Percentiles rank a stretch among this genome's conserved stretches.
Conservation (phyloP, 2,797 vertebrate species). For the Remorina albescens region DNA sequence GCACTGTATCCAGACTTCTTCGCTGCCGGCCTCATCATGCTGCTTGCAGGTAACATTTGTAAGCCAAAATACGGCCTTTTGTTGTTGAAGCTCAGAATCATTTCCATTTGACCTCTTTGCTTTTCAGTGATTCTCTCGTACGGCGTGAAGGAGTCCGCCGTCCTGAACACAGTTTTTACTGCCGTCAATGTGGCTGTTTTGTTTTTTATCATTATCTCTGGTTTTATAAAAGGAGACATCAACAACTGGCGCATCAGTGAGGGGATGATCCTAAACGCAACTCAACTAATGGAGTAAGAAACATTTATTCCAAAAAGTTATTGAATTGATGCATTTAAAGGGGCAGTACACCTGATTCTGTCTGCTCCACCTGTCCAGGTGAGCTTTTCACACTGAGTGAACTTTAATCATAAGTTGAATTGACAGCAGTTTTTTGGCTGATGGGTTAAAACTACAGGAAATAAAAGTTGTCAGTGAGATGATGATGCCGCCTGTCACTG, state of each 20-base stretch:
- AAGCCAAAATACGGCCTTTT: not conserved
- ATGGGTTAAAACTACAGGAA: not conserved
- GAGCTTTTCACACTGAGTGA: too few relatives aligned
- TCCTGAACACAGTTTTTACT: conserved; percentile 55
- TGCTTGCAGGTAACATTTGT: conserved; percentile 48
- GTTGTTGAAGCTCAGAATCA: not conserved
- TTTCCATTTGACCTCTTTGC: too few relatives aligned
- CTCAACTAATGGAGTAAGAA: conserved; percentile 34
- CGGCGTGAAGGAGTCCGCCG: conserved; percentile 53
- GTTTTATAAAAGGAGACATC: conserved; percentile 57
- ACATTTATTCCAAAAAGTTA: not conserved
- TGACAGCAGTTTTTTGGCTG: too few relatives aligned
- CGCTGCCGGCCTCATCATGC: conserved; percentile 57
- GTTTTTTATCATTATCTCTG: conserved; percentile 50
- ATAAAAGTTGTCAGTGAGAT: not conserved
- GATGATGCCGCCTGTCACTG: too few relatives aligned
- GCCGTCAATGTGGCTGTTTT: conserved; percentile 49
- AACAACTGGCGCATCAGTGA: conserved; percentile 45
- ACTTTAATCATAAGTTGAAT: too few relatives aligned
- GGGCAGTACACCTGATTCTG: not conserved
- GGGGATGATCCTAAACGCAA: conserved; percentile 29
- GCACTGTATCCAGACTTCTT: conserved; percentile 63
- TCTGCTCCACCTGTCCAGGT: too few relatives aligned
- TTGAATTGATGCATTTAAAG: not conserved
- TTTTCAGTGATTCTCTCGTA: conserved; percentile 53